Conservation (phyloP, 2,797 vertebrate genomes). For the Catamblyrhynchus diadema region DNA sequence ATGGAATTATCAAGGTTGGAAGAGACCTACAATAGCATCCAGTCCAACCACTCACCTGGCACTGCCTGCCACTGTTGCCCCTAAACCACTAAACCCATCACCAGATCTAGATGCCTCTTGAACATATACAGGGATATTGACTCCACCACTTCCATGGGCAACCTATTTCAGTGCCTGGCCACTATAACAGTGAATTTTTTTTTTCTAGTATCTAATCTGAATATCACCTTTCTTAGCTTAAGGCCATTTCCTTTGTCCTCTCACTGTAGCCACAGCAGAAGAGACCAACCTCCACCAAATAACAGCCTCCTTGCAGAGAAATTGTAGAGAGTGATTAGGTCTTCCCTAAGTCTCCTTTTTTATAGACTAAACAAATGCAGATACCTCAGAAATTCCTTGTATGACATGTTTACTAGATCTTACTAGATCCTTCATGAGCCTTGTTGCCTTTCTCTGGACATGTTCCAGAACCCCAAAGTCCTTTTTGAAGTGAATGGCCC, state of each 20-base stretch:
- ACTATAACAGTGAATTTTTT: fast-evolving
- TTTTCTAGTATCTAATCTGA: background rate
- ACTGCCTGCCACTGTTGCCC: background rate
- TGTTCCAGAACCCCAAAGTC: background rate
- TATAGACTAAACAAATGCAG: background rate
- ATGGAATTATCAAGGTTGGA: background rate
- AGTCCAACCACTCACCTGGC: too few relatives aligned
- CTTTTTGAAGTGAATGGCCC: background rate
- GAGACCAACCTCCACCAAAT: background rate
- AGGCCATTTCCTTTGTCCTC: background rate
- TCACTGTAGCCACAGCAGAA: background rate
- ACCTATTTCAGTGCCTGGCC: background rate
- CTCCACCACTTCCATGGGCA: background rate
- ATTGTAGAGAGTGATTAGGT: background rate
- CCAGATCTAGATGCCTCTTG: background rate
- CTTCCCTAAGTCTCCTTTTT: background rate
- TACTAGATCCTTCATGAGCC: background rate
- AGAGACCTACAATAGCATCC: background rate
- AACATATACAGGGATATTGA: too few relatives aligned
- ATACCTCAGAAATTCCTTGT: background rate
- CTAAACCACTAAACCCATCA: background rate
- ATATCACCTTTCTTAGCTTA: background rate
- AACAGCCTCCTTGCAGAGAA: background rate
- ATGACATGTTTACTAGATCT: background rate
- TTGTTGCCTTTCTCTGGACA: background rate